These are phyloP conservation scores for Sprattus sprattus DNA, from an alignment of 2,113 vertebrate genomes.

Conservation along the genomic window DNA sequence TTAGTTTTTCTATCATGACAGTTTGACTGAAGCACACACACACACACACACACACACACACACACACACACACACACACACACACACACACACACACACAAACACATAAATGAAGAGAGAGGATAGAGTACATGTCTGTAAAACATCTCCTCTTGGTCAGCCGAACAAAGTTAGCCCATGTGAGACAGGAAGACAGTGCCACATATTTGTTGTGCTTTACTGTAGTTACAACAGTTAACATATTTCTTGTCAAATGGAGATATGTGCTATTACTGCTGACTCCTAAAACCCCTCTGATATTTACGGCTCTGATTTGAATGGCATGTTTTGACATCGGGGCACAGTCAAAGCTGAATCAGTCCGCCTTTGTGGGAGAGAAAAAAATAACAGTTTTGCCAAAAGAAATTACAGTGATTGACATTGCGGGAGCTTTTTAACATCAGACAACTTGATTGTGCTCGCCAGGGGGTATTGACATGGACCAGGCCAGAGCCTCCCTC, in stretches of 20 bases:
- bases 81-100: slow-evolving; percentile 16
- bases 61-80: not conserved
- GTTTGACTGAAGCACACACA: slow-evolving; percentile 9
- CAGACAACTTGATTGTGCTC: slow-evolving; percentile 31
- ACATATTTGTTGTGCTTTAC: slow-evolving; percentile 13
- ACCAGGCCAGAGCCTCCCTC: slow-evolving; percentile 19
- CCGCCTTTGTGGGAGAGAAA: slow-evolving; percentile 4
- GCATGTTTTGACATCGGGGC: slow-evolving; percentile 36
- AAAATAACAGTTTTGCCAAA: slow-evolving; percentile 38
- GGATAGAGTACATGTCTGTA: not conserved
- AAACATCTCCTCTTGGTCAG: not conserved
- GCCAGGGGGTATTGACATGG: slow-evolving; percentile 35
- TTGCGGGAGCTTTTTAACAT: slow-evolving; percentile 31
- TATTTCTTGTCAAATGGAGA: slow-evolving; percentile 8
- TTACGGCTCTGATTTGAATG: slow-evolving; percentile 38
- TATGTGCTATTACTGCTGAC: slow-evolving; percentile 19
- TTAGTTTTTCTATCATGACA: slow-evolving; percentile 7
- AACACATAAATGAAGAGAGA: not conserved
- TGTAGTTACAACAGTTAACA: not conserved
- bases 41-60: too few relatives aligned
- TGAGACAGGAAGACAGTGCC: not conserved
- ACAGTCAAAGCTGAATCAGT: slow-evolving; percentile 32
- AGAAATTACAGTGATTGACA: slow-evolving; percentile 38
- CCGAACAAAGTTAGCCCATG: not conserved
- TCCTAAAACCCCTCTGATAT: slow-evolving; percentile 27